These are phyloP conservation scores for Phylloscopus trochiloides DNA, from an alignment of 2,113 vertebrate genomes.

Conservation along the genomic window DNA sequence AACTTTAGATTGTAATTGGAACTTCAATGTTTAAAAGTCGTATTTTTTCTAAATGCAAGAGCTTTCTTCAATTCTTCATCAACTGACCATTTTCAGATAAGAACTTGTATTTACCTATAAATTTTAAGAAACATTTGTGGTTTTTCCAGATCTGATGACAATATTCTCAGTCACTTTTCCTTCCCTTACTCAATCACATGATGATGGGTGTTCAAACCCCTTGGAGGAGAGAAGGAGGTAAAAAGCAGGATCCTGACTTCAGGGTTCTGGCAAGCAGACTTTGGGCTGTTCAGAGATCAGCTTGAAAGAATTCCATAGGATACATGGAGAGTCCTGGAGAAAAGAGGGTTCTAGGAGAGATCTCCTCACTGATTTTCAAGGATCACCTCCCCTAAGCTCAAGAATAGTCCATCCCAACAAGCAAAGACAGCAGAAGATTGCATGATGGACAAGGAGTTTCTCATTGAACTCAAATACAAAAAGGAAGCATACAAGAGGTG, in stretches of 20 bases:
- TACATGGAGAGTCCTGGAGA: background rate
- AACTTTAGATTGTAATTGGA: background rate
- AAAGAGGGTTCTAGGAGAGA: background rate
- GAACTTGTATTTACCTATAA: background rate
- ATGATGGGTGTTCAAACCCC: background rate
- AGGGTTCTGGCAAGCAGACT: background rate
- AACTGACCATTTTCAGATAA: background rate
- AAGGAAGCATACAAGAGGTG: background rate
- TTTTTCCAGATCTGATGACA: background rate
- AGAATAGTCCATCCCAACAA: background rate
- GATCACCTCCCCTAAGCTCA: background rate
- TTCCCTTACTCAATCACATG: background rate
- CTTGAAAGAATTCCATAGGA: background rate
- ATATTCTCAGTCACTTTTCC: background rate
- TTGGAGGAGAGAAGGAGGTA: background rate
- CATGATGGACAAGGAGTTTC: background rate
- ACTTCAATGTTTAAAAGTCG: background rate
- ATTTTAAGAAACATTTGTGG: background rate
- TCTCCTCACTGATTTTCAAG: background rate
- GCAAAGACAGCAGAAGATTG: background rate
- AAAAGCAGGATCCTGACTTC: background rate
- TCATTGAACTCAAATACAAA: background rate
- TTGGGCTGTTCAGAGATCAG: background rate
- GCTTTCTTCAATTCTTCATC: background rate
- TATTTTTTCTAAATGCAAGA: background rate